Evolutionary conservation across 2,888 invertebrate genomes (phyloP), one percentile per base, ranked within the genome.

Genomic region (Thera obeliscata): DNA sequence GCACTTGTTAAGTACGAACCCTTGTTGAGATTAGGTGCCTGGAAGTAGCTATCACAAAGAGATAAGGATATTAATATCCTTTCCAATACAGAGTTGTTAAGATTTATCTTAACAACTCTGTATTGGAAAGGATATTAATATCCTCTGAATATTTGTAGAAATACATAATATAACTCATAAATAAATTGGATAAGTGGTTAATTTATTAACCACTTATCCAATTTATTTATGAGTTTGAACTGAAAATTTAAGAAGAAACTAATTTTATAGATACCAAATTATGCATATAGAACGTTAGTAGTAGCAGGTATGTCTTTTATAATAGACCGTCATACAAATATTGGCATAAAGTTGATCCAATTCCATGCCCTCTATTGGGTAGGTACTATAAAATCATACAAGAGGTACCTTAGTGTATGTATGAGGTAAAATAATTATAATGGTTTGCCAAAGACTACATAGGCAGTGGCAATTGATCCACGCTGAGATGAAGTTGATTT

Each of bases 1-100:
- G 62, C 66, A 69, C 61, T 69, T 59, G 65, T 56, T 69, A 69
- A 69, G 61, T 69, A 65, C 61, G 50, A 36, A 61, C 68, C 64
- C 58, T 64, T 61, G 62, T 69, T 35, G 56, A 66, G 66, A 69
- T 69, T 56, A 63, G 56, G 57, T 46, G 46, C 61, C 64, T 64
- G 61, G 49, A 55, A 48, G 33, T 54, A 52, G 50, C 50, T 52
- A 52, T 52, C 50, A 59, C 62, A 65, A 55, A 69, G 64, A 52
- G 65, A 65, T 54, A 33, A 52, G 33, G 52, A 52, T 52, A 52
- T 52, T 52, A 33, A 62, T 65, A 61, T 58, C 61, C 52, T 56
- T 61, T 55, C 64, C 64, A 62, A 65, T 67, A 60, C 59, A 61
- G 56, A 56, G 56, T 60, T 52, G 46, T 38, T 3, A 43, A 61